Conservation (phyloP, 2,888 invertebrate genomes). For the Perdita meconis region DNA sequence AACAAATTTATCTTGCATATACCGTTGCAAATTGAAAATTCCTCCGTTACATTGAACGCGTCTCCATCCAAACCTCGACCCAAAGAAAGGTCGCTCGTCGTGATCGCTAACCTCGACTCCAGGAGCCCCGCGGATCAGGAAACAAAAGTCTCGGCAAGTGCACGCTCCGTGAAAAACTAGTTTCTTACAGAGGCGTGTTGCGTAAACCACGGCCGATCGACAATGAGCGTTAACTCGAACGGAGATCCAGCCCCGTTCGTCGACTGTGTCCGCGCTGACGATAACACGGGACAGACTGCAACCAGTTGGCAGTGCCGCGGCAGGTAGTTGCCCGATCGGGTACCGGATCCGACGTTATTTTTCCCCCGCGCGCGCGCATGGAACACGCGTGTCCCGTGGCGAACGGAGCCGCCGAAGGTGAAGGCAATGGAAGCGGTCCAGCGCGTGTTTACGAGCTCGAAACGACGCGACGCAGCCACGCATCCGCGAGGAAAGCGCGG, state of each 20-base stretch:
- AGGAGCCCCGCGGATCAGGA: neutral
- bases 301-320: constrained; percentile 1
- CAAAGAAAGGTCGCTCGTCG: too few relatives aligned
- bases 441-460: constrained; percentile 56
- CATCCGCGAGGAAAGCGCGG: constrained; percentile 58
- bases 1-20: too few relatives aligned
- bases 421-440: constrained; percentile 62
- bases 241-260: neutral
- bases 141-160: constrained; percentile 17
- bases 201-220: constrained; percentile 29
- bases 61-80: too few relatives aligned
- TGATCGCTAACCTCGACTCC: neutral
- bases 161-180: neutral
- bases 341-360: constrained; percentile 55
- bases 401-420: constrained; percentile 53
- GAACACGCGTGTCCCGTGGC: constrained; percentile 1
- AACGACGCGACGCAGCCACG: constrained; percentile 44
- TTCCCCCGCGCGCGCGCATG: constrained; percentile 24
- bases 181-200: constrained; percentile 7
- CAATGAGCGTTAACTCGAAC: constrained; percentile 25
- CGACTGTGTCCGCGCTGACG: neutral
- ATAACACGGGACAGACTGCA: neutral
- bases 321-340: constrained; percentile 35
- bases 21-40: too few relatives aligned
- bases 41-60: too few relatives aligned